Percentiles rank a stretch among this genome's conserved stretches.
phyloP scores from a whole-genome alignment of 1,140 invertebrate species.

The Drosophila setifemur region DNA sequence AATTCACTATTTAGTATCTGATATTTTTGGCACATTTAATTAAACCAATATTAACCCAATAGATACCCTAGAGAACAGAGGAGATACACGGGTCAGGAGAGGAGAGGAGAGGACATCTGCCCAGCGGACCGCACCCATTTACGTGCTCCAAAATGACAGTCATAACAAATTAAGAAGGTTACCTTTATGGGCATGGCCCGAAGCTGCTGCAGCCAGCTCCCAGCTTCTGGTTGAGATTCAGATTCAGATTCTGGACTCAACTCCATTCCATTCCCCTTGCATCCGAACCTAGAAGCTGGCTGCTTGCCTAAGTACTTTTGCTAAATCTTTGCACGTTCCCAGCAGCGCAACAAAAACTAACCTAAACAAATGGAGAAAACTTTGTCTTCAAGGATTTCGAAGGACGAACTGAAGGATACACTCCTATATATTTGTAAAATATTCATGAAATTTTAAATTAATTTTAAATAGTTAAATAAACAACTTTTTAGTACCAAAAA shows the following conservation, averaged over 20 bases:
- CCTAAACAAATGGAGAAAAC: conserved; percentile 5
- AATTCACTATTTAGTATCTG: no score
- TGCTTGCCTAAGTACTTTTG: conserved; percentile 54
- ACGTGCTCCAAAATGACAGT: conserved; percentile 65
- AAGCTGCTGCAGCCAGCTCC: conserved; percentile 1
- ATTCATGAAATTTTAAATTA: no score
- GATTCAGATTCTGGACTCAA: conserved; percentile 3
- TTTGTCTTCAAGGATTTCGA: no score
- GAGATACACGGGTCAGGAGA: neutral
- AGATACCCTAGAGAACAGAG: neutral
- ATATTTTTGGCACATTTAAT: neutral
- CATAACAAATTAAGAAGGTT: conserved; percentile 80
- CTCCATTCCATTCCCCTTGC: neutral
- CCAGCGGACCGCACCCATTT: conserved; percentile 45
- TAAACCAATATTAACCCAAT: neutral
- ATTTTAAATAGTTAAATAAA: no score
- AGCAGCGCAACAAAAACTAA: conserved; percentile 15
- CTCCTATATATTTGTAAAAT: no score
- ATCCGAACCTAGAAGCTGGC: conserved; percentile 26
- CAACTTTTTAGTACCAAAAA: no score
- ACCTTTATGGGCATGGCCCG: conserved; percentile 67
- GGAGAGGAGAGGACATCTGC: conserved; percentile 15
- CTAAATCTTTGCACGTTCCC: conserved; percentile 53
- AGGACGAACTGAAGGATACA: no score
- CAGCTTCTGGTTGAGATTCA: neutral